These are phyloP conservation scores for Spinus pinus DNA, from an alignment of 2,797 vertebrate genomes.

Conservation along the genomic window DNA sequence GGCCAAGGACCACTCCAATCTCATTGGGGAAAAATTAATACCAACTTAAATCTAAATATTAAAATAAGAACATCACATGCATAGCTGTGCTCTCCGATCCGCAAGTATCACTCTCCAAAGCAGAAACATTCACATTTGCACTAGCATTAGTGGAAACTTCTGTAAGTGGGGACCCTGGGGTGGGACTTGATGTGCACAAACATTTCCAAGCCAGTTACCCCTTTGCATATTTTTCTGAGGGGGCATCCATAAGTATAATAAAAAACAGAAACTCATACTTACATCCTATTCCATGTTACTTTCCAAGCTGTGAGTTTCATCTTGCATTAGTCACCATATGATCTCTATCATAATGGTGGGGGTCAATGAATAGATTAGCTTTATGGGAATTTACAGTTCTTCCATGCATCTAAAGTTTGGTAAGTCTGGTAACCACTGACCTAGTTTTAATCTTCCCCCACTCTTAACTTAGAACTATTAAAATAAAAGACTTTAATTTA, in stretches of 20 bases:
- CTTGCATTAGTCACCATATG: conserved; percentile 99
- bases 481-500: conserved; percentile 75
- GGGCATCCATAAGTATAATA: conserved; percentile 97
- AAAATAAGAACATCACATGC: conserved; percentile 73
- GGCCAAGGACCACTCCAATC: conserved; percentile 39
- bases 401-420: conserved; percentile 97
- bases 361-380: conserved; percentile 99
- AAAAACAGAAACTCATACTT: conserved; percentile 99
- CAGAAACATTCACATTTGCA: conserved; percentile 71
- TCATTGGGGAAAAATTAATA: conserved; percentile 43
- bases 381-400: conserved; percentile 99
- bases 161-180: conserved; percentile 70
- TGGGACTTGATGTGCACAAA: conserved; percentile 72
- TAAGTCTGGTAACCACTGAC: conserved; percentile 83
- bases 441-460: conserved; percentile 81
- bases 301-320: conserved; percentile 99
- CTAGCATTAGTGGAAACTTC: conserved; percentile 74
- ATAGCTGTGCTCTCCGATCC: conserved; percentile 56
- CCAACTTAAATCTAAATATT: conserved; percentile 59
- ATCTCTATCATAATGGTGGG: conserved; percentile 99
- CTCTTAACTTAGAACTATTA: conserved; percentile 76
- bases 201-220: conserved; percentile 91
- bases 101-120: conserved; percentile 60
- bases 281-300: conserved; percentile 99
- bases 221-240: conserved; percentile 98